phyloP scores from a whole-genome alignment of 2,113 vertebrate species.

The Cheilinus undulatus region DNA sequence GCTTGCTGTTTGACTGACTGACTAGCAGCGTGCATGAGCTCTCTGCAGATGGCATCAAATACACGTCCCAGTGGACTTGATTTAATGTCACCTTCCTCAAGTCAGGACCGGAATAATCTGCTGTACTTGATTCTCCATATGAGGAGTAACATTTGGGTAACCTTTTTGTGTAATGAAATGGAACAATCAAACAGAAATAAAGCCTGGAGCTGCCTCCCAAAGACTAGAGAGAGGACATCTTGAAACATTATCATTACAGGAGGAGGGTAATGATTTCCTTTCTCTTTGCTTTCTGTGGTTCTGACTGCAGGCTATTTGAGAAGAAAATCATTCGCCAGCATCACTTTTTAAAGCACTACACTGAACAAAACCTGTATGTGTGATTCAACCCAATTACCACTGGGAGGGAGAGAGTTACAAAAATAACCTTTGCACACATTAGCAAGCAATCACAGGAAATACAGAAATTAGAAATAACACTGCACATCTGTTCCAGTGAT shows the following conservation, averaged over 20 bases:
- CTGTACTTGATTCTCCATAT: conserved; percentile 36
- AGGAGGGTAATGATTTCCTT: conserved; percentile 65
- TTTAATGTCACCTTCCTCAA: conserved; percentile 61
- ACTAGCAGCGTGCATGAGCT: conserved; percentile 11
- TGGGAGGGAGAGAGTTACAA: conserved; percentile 9
- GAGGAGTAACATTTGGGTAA: conserved; percentile 67
- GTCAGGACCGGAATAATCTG: conserved; percentile 53
- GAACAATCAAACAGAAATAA: conserved; percentile 69
- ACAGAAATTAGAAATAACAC: conserved; percentile 1
- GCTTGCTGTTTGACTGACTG: conserved; percentile 31
- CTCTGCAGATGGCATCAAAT: conserved; percentile 59
- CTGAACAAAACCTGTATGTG: conserved; percentile 24
- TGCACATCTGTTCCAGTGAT: not conserved
- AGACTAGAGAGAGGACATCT: conserved; percentile 63
- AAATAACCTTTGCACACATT: conserved; percentile 33
- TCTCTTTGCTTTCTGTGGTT: conserved; percentile 53
- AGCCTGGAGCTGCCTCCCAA: conserved; percentile 58
- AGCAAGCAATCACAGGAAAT: conserved; percentile 21
- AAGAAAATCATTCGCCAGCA: conserved; percentile 57
- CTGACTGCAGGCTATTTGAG: conserved; percentile 53
- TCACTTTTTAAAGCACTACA: conserved; percentile 48
- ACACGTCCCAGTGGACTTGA: conserved; percentile 52
- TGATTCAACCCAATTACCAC: conserved; percentile 56
- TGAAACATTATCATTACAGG: conserved; percentile 65
- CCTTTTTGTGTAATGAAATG: conserved; percentile 65